Evolutionary conservation across 92 coral and sea anemone species (phyloP).

Genomic region (Actinernus sp.): DNA sequence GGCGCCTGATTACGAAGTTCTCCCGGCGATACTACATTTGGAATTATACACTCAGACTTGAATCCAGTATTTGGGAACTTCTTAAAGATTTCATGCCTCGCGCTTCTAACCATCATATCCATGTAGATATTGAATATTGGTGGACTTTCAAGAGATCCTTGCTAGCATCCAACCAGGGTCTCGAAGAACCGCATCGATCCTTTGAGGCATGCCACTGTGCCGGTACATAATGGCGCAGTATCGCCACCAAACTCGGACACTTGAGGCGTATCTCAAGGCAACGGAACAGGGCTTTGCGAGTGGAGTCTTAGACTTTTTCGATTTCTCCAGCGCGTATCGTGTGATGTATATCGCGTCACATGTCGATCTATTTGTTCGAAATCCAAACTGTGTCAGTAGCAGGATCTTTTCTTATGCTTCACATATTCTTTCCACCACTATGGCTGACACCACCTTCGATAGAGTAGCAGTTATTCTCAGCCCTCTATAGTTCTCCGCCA

Average conservation of each 20-base stretch:
- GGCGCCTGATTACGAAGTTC: constrained; percentile 2
- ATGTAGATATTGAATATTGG: constrained; percentile 18
- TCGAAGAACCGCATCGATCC: neutral
- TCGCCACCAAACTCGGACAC: neutral
- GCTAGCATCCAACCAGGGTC: constrained; percentile 7
- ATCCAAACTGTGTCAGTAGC: constrained; percentile 7
- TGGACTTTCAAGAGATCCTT: constrained; percentile 20
- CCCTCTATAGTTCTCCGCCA: constrained; percentile 21
- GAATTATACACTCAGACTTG: neutral
- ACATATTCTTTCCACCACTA: constrained; percentile 7
- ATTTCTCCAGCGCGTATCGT: constrained; percentile 11
- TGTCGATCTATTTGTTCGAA: constrained; percentile 15
- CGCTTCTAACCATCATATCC: constrained; percentile 13
- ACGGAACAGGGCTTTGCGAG: constrained; percentile 2
- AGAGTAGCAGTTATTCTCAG: neutral
- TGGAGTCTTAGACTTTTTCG: neutral
- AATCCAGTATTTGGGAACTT: constrained; percentile 7
- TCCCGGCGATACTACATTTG: constrained; percentile 2
- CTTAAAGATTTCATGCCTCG: constrained; percentile 6
- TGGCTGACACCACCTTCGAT: constrained; percentile 9
- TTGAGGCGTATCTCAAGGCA: constrained; percentile 5
- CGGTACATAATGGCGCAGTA: neutral
- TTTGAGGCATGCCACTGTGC: constrained; percentile 13
- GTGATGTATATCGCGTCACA: constrained; percentile 11
- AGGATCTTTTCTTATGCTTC: constrained; percentile 12